A percentile compares a stretch with the other conserved stretches of the same genome.
These are phyloP conservation scores for Caranx melampygus DNA, from an alignment of 2,113 vertebrate species.

Conservation along the genomic window DNA sequence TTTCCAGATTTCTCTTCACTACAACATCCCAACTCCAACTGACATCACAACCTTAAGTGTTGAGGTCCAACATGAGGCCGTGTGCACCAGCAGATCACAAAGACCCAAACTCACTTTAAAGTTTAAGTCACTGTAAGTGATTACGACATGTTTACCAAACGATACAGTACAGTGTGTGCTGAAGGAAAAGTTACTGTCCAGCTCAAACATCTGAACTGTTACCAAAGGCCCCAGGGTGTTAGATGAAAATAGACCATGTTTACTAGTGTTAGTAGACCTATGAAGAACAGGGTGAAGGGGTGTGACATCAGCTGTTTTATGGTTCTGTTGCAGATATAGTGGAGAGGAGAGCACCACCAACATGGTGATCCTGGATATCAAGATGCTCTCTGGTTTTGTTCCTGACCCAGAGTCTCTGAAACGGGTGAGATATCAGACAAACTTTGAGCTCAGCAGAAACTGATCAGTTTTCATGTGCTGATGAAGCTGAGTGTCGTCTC, in stretches of 20 bases:
- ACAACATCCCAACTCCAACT: slow-evolving; percentile 75
- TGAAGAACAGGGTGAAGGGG: background rate
- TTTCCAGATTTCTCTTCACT: slow-evolving; percentile 69
- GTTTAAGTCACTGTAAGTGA: slow-evolving; percentile 38
- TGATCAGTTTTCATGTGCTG: background rate
- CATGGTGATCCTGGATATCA: slow-evolving; percentile 80
- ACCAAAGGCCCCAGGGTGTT: background rate
- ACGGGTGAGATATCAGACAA: slow-evolving; percentile 7
- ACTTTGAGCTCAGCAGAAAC: background rate
- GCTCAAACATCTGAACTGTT: background rate
- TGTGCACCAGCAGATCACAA: slow-evolving; percentile 17
- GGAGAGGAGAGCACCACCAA: slow-evolving; percentile 58
- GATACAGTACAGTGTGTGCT: too few relatives aligned
- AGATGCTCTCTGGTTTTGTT: slow-evolving; percentile 77
- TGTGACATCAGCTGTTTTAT: background rate
- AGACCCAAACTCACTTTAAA: slow-evolving; percentile 33
- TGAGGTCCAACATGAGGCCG: background rate
- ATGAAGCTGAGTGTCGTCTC: background rate
- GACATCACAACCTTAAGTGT: slow-evolving; percentile 38
- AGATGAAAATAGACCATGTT: background rate
- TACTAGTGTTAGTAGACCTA: background rate
- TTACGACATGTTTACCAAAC: too few relatives aligned
- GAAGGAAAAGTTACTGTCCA: background rate
- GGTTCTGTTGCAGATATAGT: slow-evolving; percentile 35
- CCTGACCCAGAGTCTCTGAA: slow-evolving; percentile 48